Conservation (phyloP, 2,113 vertebrate genomes). For the Cairina moschata region DNA sequence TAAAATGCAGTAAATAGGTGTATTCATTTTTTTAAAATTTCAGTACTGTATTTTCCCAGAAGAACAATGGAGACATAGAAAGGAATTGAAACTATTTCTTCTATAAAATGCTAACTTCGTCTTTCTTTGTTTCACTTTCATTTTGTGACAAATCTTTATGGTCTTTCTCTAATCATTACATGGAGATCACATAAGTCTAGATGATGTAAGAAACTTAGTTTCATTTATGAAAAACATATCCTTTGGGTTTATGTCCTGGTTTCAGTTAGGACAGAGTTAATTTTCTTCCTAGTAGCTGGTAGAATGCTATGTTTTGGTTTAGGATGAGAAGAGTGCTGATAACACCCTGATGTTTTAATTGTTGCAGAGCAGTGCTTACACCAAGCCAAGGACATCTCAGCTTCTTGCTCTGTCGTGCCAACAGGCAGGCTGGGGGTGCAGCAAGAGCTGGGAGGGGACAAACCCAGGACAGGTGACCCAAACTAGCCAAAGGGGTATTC, state of each 20-base stretch:
- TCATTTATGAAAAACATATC: not conserved
- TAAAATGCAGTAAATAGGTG: not conserved
- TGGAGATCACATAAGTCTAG: not conserved
- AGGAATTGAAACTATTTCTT: not conserved
- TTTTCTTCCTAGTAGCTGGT: too few relatives aligned
- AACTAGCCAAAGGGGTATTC: too few relatives aligned
- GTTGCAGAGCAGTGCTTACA: too few relatives aligned
- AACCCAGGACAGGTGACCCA: too few relatives aligned
- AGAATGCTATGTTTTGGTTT: too few relatives aligned
- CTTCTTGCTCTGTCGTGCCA: too few relatives aligned
- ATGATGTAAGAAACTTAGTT: not conserved
- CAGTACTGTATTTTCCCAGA: not conserved
- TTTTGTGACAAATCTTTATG: not conserved
- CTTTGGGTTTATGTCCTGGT: not conserved
- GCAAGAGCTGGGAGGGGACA: too few relatives aligned
- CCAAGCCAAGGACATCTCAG: too few relatives aligned
- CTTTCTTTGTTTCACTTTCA: not conserved
- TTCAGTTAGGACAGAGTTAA: too few relatives aligned
- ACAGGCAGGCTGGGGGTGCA: too few relatives aligned
- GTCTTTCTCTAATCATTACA: not conserved
- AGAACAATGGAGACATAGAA: not conserved
- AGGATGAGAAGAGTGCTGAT: too few relatives aligned
- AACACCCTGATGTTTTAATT: too few relatives aligned
- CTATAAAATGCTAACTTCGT: not conserved
- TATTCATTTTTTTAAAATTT: not conserved